Conservation (phyloP, 2,797 vertebrate genomes). For the Falco peregrinus region DNA sequence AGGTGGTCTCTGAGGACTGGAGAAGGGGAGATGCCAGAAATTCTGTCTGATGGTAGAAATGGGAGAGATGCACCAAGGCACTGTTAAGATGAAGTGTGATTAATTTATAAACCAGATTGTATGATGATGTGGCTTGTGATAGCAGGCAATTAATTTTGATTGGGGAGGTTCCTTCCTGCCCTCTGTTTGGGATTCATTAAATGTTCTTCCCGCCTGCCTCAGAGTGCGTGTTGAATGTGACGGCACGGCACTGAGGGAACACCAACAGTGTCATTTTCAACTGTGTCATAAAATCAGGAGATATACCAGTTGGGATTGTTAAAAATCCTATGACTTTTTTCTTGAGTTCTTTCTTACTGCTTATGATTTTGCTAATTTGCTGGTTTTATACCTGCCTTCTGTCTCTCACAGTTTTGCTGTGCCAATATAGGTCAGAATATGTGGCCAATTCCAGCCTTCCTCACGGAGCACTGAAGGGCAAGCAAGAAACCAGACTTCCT, state of each 20-base stretch:
- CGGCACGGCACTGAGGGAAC: not conserved
- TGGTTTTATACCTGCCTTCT: not conserved
- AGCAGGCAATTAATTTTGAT: slow-evolving; percentile 53
- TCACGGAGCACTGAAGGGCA: not conserved
- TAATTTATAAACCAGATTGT: slow-evolving; percentile 44
- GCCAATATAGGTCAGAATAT: not conserved
- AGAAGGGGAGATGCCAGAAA: not conserved
- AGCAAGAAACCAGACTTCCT: not conserved
- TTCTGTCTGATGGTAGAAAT: not conserved
- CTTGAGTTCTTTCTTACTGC: not conserved
- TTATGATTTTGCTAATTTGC: not conserved
- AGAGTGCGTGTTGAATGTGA: not conserved
- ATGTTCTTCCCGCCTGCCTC: not conserved
- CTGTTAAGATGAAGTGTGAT: slow-evolving; percentile 18
- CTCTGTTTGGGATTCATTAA: slow-evolving; percentile 6
- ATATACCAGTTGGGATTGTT: not conserved
- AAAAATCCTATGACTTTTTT: not conserved
- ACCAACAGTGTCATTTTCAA: not conserved
- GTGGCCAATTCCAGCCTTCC: not conserved
- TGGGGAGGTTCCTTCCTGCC: not conserved
- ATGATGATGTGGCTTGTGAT: slow-evolving; percentile 34
- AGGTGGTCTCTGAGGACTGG: not conserved
- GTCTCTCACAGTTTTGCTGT: not conserved
- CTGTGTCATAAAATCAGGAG: not conserved
- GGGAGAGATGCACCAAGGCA: not conserved